Evolutionary conservation across 2,797 vertebrate genomes (phyloP).

Genomic region (Phalloptychus januarius): DNA sequence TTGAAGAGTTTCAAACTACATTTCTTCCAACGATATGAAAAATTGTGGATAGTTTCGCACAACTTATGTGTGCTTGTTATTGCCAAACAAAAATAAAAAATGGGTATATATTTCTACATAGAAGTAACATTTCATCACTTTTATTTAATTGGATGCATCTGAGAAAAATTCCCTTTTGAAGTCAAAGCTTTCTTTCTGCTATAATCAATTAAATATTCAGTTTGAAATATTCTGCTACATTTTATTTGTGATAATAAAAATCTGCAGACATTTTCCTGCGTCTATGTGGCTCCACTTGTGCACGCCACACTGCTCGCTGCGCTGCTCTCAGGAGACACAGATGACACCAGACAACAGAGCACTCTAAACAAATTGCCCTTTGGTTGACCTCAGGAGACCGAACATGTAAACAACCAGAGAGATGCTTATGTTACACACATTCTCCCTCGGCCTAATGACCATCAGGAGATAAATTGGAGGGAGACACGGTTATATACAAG

Average conservation of each 20-base stretch:
- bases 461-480: constrained; percentile 52
- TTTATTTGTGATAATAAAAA: neutral
- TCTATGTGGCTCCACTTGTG: constrained; percentile 26
- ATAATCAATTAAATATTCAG: neutral
- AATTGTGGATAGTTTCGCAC: neutral
- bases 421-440: constrained; percentile 64
- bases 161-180: neutral
- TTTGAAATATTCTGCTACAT: neutral
- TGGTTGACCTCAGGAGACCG: constrained; percentile 70
- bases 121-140: too few relatives aligned
- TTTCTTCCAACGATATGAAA: neutral
- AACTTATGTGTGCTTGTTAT: neutral
- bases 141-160: too few relatives aligned
- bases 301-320: constrained; percentile 9
- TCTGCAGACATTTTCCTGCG: neutral
- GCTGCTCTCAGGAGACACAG: constrained; percentile 38
- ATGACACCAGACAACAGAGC: constrained; percentile 55
- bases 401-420: constrained; percentile 70
- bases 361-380: constrained; percentile 68
- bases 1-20: neutral
- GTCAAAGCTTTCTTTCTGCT: neutral
- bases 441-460: constrained; percentile 54
- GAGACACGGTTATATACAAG: constrained; percentile 29
- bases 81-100: neutral
- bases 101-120: neutral